Evolutionary conservation across 2,888 invertebrate genomes (phyloP).

Genomic region (Epinotia bilunana): DNA sequence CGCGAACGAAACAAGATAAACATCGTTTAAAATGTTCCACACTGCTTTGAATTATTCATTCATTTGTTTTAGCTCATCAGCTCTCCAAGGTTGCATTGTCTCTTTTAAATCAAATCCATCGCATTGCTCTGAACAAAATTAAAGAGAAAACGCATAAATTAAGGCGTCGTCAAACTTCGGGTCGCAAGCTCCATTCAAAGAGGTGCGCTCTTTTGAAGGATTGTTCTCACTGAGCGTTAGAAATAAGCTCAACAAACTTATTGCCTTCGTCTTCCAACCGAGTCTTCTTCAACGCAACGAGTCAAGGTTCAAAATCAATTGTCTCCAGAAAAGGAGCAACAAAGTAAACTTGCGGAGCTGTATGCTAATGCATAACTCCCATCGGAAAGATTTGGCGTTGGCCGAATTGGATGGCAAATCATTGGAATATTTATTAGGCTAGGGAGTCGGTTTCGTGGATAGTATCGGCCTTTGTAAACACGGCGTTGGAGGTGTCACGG

Average conservation of each 20-base stretch:
- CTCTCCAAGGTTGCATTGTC: constrained; percentile 66
- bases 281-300: constrained; percentile 37
- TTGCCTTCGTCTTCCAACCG: constrained; percentile 46
- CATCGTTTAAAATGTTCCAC: constrained; percentile 32
- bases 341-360: constrained; percentile 56
- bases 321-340: constrained; percentile 36
- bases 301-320: constrained; percentile 44
- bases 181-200: constrained; percentile 69
- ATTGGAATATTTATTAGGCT: constrained; percentile 80
- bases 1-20: constrained; percentile 23
- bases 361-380: constrained; percentile 78
- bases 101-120: constrained; percentile 74
- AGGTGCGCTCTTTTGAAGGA: constrained; percentile 70
- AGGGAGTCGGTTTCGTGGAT: constrained; percentile 64
- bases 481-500: constrained; percentile 49
- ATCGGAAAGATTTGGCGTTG: constrained; percentile 75
- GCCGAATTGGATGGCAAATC: constrained; percentile 76
- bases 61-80: constrained; percentile 55
- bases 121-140: constrained; percentile 67
- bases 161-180: constrained; percentile 71
- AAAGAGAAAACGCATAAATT: constrained; percentile 79
- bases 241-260: constrained; percentile 52
- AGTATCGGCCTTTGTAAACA: constrained; percentile 57
- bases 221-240: constrained; percentile 65
- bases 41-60: constrained; percentile 35